phyloP scores from a whole-genome alignment of 2,113 vertebrate species.

The Polyodon spathula region DNA sequence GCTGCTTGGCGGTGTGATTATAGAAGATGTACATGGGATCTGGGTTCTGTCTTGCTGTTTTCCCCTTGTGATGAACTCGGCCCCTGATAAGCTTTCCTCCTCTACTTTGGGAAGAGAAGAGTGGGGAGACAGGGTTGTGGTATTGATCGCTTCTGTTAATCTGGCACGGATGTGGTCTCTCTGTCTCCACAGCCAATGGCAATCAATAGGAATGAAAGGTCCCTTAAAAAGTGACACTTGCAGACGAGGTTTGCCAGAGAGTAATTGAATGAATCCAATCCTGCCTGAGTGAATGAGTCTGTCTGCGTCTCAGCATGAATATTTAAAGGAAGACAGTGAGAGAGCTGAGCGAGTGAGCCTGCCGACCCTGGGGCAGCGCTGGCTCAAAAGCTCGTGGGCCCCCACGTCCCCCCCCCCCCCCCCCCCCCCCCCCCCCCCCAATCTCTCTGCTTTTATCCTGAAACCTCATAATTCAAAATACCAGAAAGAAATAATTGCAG shows the following conservation, averaged over 20 bases:
- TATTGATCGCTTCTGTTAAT: conserved; percentile 20
- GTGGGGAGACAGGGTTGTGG: too few relatives aligned
- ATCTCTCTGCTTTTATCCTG: too few relatives aligned
- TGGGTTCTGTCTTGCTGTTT: too few relatives aligned
- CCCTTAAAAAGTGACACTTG: neutral
- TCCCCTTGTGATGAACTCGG: conserved; percentile 7
- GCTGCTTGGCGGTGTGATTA: too few relatives aligned
- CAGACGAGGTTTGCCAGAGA: conserved; percentile 1
- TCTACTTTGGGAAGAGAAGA: neutral
- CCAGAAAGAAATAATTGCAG: too few relatives aligned
- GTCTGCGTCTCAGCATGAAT: conserved; percentile 2
- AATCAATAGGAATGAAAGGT: conserved; percentile 15
- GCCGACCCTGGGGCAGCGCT: too few relatives aligned
- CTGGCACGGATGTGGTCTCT: conserved; percentile 4
- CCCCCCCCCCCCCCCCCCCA: too few relatives aligned
- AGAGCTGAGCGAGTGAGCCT: neutral
- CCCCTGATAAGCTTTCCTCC: conserved; percentile 10
- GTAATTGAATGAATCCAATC: conserved; percentile 11
- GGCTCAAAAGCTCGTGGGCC: too few relatives aligned
- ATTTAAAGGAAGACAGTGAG: conserved; percentile 10
- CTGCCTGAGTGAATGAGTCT: neutral
- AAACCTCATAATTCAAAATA: too few relatives aligned
- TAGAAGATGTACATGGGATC: too few relatives aligned
- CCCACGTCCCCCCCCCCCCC: too few relatives aligned
- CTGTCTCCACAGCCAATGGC: conserved; percentile 13